Percentiles rank a stretch among this genome's conserved stretches.
These are phyloP conservation scores for Trichonephila clavipes DNA, from an alignment of 1,140 invertebrate species.

Conservation along the genomic window DNA sequence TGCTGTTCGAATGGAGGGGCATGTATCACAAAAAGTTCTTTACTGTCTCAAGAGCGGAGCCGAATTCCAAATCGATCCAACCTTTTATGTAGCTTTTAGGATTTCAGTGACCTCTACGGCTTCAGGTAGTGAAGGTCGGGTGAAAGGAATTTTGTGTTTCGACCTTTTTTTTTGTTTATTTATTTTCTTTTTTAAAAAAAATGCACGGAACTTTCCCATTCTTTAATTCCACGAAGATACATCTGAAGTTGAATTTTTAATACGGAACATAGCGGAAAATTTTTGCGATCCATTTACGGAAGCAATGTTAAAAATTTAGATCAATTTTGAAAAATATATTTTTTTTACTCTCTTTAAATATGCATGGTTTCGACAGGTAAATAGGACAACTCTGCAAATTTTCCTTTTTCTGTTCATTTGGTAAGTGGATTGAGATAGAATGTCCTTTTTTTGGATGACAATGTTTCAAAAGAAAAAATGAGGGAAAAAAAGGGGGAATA, in stretches of 20 bases:
- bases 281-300: background rate
- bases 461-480: too few relatives aligned
- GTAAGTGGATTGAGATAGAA: background rate
- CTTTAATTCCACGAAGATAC: background rate
- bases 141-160: background rate
- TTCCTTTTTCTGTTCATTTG: background rate
- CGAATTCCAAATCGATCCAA: slow-evolving; percentile 51
- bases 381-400: background rate
- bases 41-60: slow-evolving; percentile 10
- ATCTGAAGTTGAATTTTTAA: background rate
- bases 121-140: slow-evolving; percentile 38
- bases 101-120: slow-evolving; percentile 3
- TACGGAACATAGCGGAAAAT: background rate
- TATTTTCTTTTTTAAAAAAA: background rate
- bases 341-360: background rate
- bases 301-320: background rate
- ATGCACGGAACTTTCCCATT: background rate
- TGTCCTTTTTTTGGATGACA: background rate
- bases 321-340: background rate
- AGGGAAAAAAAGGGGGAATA: too few relatives aligned
- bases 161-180: background rate
- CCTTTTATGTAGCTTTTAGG: slow-evolving; percentile 40
- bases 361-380: background rate
- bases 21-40: slow-evolving; percentile 32
- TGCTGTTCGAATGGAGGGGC: background rate